A percentile compares a stretch with the other conserved stretches of the same genome.
phyloP scores from a whole-genome alignment of 2,888 invertebrate genomes.

The Microctonus brassicae region DNA sequence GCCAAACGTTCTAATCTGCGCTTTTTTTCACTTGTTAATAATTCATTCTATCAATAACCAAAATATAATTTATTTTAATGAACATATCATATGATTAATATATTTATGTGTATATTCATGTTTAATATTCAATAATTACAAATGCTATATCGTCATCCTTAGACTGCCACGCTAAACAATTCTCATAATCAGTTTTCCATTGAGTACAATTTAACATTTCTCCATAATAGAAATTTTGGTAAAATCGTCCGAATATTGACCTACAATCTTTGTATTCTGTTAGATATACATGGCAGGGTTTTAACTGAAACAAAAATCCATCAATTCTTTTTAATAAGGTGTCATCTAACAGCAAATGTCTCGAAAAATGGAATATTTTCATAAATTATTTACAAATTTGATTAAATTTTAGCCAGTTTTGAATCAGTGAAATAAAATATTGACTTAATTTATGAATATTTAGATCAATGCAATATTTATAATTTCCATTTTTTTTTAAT shows the following conservation, averaged over 20 bases:
- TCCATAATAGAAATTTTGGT: slow-evolving; percentile 89
- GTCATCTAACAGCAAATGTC: not conserved
- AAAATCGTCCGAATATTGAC: slow-evolving; percentile 81
- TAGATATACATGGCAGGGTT: slow-evolving; percentile 83
- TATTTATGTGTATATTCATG: too few species aligned
- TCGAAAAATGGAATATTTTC: not conserved
- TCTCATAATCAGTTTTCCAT: slow-evolving; percentile 84
- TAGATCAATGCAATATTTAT: too few species aligned
- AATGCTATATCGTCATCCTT: slow-evolving; percentile 76
- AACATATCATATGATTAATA: too few species aligned
- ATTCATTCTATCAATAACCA: slow-evolving; percentile 70
- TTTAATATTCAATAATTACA: slow-evolving; percentile 76
- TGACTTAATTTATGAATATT: too few species aligned
- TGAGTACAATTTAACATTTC: slow-evolving; percentile 80
- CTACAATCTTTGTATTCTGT: slow-evolving; percentile 87
- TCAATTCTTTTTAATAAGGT: not conserved
- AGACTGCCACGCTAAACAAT: slow-evolving; percentile 80
- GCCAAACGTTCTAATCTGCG: slow-evolving; percentile 76
- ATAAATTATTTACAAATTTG: too few species aligned
- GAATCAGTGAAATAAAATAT: too few species aligned
- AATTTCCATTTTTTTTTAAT: too few species aligned
- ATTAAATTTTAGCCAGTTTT: too few species aligned
- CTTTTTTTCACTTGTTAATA: slow-evolving; percentile 80
- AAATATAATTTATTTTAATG: too few species aligned
- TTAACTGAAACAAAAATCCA: slow-evolving; percentile 74